phyloP scores from a whole-genome alignment of 2,888 invertebrate species.

The Lomographa bimaculata region DNA sequence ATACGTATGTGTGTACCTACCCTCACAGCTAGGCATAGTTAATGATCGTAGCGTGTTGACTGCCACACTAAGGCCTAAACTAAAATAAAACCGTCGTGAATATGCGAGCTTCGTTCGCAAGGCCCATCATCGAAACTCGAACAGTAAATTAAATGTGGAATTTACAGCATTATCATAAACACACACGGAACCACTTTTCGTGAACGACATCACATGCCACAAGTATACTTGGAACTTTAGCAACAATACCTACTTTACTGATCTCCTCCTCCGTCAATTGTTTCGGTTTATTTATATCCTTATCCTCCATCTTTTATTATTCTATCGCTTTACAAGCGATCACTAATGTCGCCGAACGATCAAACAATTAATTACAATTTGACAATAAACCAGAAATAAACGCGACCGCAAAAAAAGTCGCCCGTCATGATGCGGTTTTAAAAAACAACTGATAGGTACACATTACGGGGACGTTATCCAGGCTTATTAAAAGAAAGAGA shows the following conservation, averaged over 20 bases:
- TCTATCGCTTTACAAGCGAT: slow-evolving; percentile 12
- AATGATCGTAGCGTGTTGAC: too few species aligned
- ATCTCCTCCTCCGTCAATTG: slow-evolving; percentile 74
- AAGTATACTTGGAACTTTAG: slow-evolving; percentile 11
- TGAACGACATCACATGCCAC: slow-evolving; percentile 14
- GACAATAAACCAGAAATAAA: slow-evolving; percentile 38
- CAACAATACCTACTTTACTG: slow-evolving; percentile 58
- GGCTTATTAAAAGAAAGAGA: slow-evolving; percentile 79
- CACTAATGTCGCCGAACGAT: slow-evolving; percentile 25
- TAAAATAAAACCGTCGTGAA: too few species aligned
- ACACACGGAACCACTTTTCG: slow-evolving; percentile 19
- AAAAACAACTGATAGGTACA: slow-evolving; percentile 77
- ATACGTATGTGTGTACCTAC: too few species aligned
- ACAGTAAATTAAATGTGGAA: slow-evolving; percentile 10
- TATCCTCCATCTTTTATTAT: slow-evolving; percentile 50
- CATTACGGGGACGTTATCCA: slow-evolving; percentile 69
- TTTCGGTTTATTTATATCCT: slow-evolving; percentile 53
- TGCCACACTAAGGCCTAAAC: too few species aligned
- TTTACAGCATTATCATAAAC: slow-evolving; percentile 21
- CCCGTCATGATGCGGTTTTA: slow-evolving; percentile 71
- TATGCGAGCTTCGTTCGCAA: slow-evolving; percentile 4
- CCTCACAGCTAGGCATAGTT: too few species aligned
- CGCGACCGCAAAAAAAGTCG: slow-evolving; percentile 56
- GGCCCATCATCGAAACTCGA: slow-evolving; percentile 3
- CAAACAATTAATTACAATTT: slow-evolving; percentile 39